Conservation (phyloP, 2,888 invertebrate species). For the Clivina fossor region DNA sequence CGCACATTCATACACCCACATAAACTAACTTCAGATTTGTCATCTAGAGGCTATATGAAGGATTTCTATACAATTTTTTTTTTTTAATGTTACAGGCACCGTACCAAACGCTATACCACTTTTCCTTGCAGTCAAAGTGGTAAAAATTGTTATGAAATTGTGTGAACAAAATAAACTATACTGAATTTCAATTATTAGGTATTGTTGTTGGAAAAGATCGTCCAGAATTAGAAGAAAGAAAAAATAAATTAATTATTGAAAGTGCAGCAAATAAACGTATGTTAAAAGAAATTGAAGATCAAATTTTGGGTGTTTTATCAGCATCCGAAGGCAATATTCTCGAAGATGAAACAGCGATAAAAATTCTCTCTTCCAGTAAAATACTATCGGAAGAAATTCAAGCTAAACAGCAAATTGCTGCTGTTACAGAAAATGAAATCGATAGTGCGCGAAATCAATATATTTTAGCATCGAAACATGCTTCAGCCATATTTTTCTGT, state of each 20-base stretch:
- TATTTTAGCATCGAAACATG: conserved; percentile 82
- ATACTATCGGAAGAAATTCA: conserved; percentile 86
- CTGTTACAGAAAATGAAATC: conserved; percentile 82
- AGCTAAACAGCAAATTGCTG: conserved; percentile 82
- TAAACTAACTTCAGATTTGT: no score
- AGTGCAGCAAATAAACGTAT: conserved; percentile 86
- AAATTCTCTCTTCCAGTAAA: conserved; percentile 86
- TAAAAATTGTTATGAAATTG: no score
- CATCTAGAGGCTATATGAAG: no score
- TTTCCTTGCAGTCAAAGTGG: no score
- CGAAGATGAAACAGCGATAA: conserved; percentile 93
- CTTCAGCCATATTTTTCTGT: conserved; percentile 88
- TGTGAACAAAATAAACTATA: no score
- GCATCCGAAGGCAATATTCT: conserved; percentile 91
- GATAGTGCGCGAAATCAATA: conserved; percentile 85
- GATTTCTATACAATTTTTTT: no score
- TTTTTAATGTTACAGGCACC: no score
- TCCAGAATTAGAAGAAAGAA: conserved; percentile 89
- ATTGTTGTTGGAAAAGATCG: conserved; percentile 91
- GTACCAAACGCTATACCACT: no score
- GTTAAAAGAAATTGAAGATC: conserved; percentile 89
- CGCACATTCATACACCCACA: no score
- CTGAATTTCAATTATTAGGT: no score
- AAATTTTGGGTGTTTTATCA: conserved; percentile 86
- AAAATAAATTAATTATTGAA: conserved; percentile 88